phyloP scores from a whole-genome alignment of 2,888 invertebrate genomes.

The Phaonia tiefii region DNA sequence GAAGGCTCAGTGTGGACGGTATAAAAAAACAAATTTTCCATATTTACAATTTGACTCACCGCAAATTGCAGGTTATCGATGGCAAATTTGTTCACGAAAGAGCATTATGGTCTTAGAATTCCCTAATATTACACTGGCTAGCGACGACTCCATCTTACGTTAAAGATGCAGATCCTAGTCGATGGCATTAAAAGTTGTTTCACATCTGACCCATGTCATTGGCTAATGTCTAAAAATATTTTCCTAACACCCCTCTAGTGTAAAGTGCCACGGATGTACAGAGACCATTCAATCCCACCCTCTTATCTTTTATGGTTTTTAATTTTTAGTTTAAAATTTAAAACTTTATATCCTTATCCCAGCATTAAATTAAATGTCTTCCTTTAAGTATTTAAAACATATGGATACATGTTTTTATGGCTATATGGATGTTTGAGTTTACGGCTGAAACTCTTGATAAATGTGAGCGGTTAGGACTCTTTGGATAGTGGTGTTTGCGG shows the following conservation, averaged over 20 bases:
- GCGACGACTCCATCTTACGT: not conserved
- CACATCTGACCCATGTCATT: conserved; percentile 46
- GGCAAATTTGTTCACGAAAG: conserved; percentile 40
- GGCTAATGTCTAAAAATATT: conserved; percentile 39
- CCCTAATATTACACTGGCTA: not conserved
- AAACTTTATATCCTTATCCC: conserved; percentile 15
- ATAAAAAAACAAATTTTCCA: conserved; percentile 40
- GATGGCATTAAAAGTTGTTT: conserved; percentile 26
- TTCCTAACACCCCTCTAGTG: conserved; percentile 20
- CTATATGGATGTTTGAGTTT: not conserved
- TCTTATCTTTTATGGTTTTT: conserved; percentile 16
- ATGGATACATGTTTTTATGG: not conserved
- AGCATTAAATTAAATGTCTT: not conserved
- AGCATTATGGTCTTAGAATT: conserved; percentile 3
- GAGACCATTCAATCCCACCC: not conserved
- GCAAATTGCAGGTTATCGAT: conserved; percentile 46
- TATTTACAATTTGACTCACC: conserved; percentile 42
- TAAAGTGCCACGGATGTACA: conserved; percentile 9
- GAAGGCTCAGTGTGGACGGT: not conserved
- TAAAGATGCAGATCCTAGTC: not conserved
- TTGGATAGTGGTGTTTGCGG: not conserved
- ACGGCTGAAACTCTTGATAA: not conserved
- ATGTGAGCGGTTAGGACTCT: not conserved
- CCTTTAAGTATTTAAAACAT: not conserved
- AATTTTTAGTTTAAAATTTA: conserved; percentile 30